phyloP scores from a whole-genome alignment of 1,140 invertebrate genomes.

The Drosophila pandora region DNA sequence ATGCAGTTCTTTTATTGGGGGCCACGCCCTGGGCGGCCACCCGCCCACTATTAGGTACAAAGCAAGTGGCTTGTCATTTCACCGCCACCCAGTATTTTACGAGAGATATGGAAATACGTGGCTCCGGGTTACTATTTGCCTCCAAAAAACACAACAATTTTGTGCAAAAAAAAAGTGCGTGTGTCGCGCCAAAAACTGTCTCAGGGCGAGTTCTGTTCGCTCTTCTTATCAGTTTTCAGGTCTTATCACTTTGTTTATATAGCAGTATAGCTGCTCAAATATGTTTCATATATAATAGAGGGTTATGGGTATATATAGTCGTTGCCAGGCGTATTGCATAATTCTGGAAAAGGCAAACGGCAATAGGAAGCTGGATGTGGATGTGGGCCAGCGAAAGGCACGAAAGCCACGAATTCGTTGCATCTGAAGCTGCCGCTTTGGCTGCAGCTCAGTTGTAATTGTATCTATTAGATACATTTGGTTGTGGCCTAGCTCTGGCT shows the following conservation, averaged over 20 bases:
- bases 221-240: constrained; percentile 49
- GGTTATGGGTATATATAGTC: constrained; percentile 35
- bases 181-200: constrained; percentile 26
- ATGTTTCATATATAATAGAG: constrained; percentile 24
- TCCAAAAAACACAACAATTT: constrained; percentile 16
- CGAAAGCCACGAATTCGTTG: constrained; percentile 13
- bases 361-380: constrained; percentile 51
- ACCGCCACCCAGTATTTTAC: constrained; percentile 26
- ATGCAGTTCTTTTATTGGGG: not conserved
- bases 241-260: constrained; percentile 69
- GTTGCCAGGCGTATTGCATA: constrained; percentile 59
- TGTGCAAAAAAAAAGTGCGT: constrained; percentile 64
- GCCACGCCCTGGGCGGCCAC: constrained; percentile 31
- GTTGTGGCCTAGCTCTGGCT: constrained; percentile 9
- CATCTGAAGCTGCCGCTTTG: constrained; percentile 3
- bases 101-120: constrained; percentile 39
- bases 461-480: constrained; percentile 59
- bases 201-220: constrained; percentile 9
- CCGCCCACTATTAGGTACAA: constrained; percentile 42
- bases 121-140: constrained; percentile 19
- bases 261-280: constrained; percentile 27
- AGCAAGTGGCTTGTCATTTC: constrained; percentile 43
- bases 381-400: constrained; percentile 20
- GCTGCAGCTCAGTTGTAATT: constrained; percentile 54
- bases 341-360: constrained; percentile 23